Percentiles rank a stretch among this genome's conserved stretches.
These are phyloP conservation scores for Xenotilapia caudafasciata DNA, from an alignment of 2,113 vertebrate species.

Conservation along the genomic window DNA sequence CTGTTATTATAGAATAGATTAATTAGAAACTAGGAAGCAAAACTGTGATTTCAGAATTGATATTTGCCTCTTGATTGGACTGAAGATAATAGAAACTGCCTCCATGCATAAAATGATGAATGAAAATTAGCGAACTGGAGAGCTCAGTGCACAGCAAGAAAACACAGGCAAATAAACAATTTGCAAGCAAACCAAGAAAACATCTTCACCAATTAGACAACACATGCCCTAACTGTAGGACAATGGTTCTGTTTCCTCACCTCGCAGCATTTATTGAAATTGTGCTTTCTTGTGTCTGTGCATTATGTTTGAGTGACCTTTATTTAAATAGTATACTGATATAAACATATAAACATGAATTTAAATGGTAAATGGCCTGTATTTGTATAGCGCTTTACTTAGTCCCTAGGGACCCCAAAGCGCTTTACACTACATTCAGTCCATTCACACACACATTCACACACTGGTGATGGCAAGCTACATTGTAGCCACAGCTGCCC, in stretches of 20 bases:
- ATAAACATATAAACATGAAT: not conserved
- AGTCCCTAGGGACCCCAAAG: not conserved
- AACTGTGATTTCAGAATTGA: not conserved
- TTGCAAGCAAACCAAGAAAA: not conserved
- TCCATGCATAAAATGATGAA: not conserved
- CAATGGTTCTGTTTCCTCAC: not conserved
- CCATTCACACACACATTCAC: not conserved
- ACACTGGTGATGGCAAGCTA: not conserved
- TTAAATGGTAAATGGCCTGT: not conserved
- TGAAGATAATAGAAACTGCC: not conserved
- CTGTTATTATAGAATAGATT: not conserved
- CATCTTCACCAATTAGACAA: not conserved
- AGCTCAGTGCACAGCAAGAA: not conserved
- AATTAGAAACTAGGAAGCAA: not conserved
- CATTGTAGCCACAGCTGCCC: not conserved
- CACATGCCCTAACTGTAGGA: not conserved
- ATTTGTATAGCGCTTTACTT: not conserved
- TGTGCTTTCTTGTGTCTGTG: not conserved
- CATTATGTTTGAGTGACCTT: not conserved
- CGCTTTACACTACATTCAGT: not conserved
- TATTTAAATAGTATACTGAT: not conserved
- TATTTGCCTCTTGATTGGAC: not conserved
- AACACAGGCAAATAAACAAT: not conserved
- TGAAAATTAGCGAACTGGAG: not conserved
- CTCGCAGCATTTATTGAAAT: not conserved